Percentiles rank a stretch among this genome's conserved stretches.
phyloP scores from a whole-genome alignment of 2,113 vertebrate genomes.

The Ramphastos sulfuratus region DNA sequence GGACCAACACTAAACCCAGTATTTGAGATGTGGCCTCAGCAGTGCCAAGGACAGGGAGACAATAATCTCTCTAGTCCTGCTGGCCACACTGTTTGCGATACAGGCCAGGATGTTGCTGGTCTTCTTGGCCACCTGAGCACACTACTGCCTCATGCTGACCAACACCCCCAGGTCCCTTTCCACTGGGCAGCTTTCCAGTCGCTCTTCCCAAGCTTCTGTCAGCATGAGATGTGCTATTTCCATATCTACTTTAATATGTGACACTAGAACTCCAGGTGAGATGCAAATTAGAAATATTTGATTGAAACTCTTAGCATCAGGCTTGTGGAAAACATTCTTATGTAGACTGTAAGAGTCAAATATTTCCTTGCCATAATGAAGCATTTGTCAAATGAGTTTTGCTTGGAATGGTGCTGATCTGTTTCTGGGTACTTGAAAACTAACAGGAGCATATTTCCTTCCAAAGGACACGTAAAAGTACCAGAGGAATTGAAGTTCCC shows the following conservation, averaged over 20 bases:
- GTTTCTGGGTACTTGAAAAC: not conserved
- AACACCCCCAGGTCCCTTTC: no score
- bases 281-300: not conserved
- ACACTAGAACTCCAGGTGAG: not conserved
- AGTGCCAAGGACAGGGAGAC: no score
- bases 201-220: no score
- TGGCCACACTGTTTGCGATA: no score
- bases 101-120: no score
- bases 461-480: slow-evolving; percentile 82
- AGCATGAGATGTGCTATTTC: not conserved
- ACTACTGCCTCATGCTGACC: no score
- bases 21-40: no score
- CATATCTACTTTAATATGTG: not conserved
- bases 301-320: not conserved
- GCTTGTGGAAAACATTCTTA: not conserved
- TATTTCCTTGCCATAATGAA: not conserved
- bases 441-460: not conserved
- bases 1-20: no score
- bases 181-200: no score
- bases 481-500: slow-evolving; percentile 91
- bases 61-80: no score
- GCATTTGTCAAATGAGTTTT: not conserved
- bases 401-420: not conserved
- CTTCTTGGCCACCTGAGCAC: no score
- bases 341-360: not conserved